Evolutionary conservation across 92 coral and sea anemone genomes (phyloP), one percentile per base, ranked within the genome.

Genomic region (Epizoanthus ramosus): DNA sequence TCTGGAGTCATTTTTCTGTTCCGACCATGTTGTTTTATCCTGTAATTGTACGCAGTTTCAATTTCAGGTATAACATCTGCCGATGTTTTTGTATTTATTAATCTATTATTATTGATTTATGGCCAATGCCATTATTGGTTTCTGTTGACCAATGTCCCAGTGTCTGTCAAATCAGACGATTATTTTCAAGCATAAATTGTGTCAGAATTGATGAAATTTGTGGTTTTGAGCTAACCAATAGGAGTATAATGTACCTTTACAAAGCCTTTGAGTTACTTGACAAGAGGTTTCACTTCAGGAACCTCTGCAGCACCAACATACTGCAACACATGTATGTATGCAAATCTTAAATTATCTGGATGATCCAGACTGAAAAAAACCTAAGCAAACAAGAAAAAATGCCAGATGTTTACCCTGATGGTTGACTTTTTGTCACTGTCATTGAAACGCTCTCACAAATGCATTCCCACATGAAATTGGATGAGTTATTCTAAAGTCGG

Each of bases 41-140:
- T 35, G 53, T 77, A 9, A 47, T 47, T 47, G 54, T 47, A 47
- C 54, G 54, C 45, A 12, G 63, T 14, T 61, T 19, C 39, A 41
- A 39, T 37, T 31, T 37, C 63, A 54, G 25, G 43, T 41, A 61
- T 61, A 77, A 77, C 82, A 77, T 77, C 82, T 77, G 82, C 82
- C 65, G 19, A 35, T 63, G 71, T 43, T 77, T 74, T 77, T 61
- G 57, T 77, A 60, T 77, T 77, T 37, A 77, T 60, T 77, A 35
- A 60, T 14, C 56, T 37, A 60, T 61, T 77, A 60, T 77, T 77
- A 57, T 60, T 77, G 59, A 61, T 77, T 61, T 77, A 45, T 41
- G 54, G 58, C 41, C 59, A 22, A 19, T 63, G 45, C 23, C 22
- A 45, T 22, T 60, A 19, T 61, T 59, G 71, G 61, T 77, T 61